These are phyloP conservation scores for Urophycis tenuis DNA, from an alignment of 2,797 vertebrate genomes.

Conservation along the genomic window DNA sequence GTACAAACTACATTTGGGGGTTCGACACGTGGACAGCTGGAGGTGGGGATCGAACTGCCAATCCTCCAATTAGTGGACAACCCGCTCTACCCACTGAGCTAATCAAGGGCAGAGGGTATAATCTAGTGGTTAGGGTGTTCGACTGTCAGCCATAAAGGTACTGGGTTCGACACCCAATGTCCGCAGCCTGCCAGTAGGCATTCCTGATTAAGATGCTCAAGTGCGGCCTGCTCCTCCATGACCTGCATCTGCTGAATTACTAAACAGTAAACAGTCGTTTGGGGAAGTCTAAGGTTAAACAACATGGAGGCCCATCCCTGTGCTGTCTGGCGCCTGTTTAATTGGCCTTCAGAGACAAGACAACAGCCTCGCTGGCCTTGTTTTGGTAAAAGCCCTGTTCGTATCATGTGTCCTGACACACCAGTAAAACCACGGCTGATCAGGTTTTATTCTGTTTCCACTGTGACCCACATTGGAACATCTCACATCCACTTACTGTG, in stretches of 20 bases:
- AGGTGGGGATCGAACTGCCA: no score
- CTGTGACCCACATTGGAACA: background rate
- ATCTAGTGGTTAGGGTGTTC: background rate
- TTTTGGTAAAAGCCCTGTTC: conserved; percentile 23
- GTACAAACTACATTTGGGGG: no score
- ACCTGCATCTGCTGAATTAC: background rate
- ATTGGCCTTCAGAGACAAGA: background rate
- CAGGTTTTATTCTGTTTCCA: conserved; percentile 29
- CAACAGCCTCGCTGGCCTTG: conserved; percentile 12
- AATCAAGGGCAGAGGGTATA: background rate
- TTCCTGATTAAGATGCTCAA: background rate
- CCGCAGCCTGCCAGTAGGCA: background rate
- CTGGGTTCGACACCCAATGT: background rate
- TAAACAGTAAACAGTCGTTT: background rate
- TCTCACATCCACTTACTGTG: conserved; percentile 5
- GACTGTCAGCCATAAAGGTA: background rate
- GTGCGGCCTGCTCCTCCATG: background rate
- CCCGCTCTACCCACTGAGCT: no score
- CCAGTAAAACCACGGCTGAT: conserved; percentile 18
- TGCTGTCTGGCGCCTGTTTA: conserved; percentile 2
- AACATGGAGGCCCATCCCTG: background rate
- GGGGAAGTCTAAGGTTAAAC: background rate
- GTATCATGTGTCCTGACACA: conserved; percentile 38
- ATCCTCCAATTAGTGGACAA: no score
- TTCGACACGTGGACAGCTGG: no score